Conservation (phyloP, 2,888 invertebrate species). For the Pachycephus smyrnensis region DNA sequence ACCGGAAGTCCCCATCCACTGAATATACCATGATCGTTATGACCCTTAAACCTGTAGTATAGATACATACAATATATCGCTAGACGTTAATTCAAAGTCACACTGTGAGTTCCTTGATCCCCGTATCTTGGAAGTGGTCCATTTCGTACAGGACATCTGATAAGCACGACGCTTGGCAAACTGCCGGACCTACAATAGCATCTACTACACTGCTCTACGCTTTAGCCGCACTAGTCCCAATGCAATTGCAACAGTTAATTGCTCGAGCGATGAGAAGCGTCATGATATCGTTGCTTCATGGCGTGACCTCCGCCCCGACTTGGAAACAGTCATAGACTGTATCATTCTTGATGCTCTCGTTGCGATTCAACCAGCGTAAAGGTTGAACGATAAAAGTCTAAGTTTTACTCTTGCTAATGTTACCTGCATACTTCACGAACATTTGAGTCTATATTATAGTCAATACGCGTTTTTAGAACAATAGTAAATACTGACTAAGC, state of each 20-base stretch:
- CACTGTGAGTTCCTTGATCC: background rate
- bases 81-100: background rate
- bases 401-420: background rate
- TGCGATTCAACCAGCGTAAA: background rate
- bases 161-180: background rate
- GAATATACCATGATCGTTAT: background rate
- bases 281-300: background rate
- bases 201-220: background rate
- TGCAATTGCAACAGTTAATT: slow-evolving; percentile 44
- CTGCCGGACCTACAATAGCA: background rate
- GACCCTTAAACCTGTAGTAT: background rate
- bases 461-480: background rate
- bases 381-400: background rate
- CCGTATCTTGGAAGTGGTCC: background rate
- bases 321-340: background rate
- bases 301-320: background rate
- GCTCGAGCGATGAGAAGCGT: slow-evolving; percentile 19
- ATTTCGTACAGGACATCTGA: slow-evolving; percentile 1
- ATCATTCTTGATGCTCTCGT: background rate
- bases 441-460: background rate
- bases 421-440: background rate
- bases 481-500: background rate
- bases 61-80: background rate
- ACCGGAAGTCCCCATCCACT: too few relatives aligned
- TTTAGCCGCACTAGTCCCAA: background rate